Base-by-base conservation (phyloP, 2,797 vertebrate genomes). In the Neoniphon sammara region DNA sequence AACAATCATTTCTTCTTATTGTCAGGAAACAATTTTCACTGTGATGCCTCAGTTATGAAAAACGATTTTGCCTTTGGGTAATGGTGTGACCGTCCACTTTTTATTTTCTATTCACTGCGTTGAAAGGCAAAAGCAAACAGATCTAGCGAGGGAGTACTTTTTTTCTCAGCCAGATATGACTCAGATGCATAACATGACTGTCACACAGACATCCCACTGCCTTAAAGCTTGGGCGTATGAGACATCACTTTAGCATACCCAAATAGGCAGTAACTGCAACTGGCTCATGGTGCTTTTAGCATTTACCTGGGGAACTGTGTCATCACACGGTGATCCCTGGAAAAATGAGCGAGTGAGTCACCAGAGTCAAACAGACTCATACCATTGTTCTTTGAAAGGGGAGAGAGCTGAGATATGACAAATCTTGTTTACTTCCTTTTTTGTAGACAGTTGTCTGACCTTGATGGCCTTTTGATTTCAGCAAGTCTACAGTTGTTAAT, bases 281-380 rank as follows among this genome's bases (percentile, higher is more conserved):
- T 59, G 44, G 11, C 34, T 75, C 3, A 34, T 47, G 17, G 57
- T 58, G 61, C 52, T 70, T 60, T 65, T 21, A 54, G 25, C 15
- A 50, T 80, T 62, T 66, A 79, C 18, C n/a, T 66, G 15, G 20
- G 67, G 47, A 61, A 75, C 18, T 30, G 44, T 70, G 30, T 75
- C 63, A 67, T 36, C 20, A 20, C 23, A 20, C 30, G 52, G 50
- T 17, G 55, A 63, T 55, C 36, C 44, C 9, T 70, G 60, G 70
- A 68, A 70, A 66, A 77, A 61, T 21, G 30, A 66, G 56, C 25
- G 10, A 20, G 60, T 78, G 73, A 80, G 18, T 84, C 82, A 80
- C 27, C 36, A 46, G 54, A 69, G 20, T 34, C 60, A 66, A 46
- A 69, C 6, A 67, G 47, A 60, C 27, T 30, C 14, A 42, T 44